Percentiles rank a stretch among this genome's conserved stretches.
Evolutionary conservation across 2,797 vertebrate species (phyloP).

Genomic region (Acipenser ruthenus): DNA sequence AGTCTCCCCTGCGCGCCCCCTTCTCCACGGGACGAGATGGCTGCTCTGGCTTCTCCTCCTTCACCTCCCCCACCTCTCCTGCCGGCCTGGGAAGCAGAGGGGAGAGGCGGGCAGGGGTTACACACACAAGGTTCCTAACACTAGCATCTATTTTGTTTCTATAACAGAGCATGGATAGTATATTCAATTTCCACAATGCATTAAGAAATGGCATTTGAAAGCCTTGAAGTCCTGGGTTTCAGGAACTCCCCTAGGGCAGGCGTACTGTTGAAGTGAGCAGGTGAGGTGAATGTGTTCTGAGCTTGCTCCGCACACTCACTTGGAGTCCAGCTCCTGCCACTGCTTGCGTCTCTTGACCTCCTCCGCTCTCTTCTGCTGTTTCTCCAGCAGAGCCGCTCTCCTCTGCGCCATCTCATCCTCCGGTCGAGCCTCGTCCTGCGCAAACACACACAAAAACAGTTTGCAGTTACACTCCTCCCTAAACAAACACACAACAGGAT

Average conservation of each 20-base stretch:
- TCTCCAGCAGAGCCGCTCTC: constrained; percentile 73
- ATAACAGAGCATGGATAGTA: too few relatives aligned
- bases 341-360: constrained; percentile 71
- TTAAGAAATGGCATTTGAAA: too few relatives aligned
- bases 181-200: too few relatives aligned
- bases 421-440: constrained; percentile 62
- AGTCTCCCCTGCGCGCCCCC: constrained; percentile 62
- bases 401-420: constrained; percentile 85
- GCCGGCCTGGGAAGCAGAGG: constrained; percentile 43
- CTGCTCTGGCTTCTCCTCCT: too few relatives aligned
- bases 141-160: too few relatives aligned
- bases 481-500: neutral
- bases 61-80: constrained; percentile 24
- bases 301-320: neutral
- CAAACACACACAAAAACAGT: constrained; percentile 4
- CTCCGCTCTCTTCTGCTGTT: constrained; percentile 78
- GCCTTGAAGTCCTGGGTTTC: too few relatives aligned
- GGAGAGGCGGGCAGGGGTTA: constrained; percentile 42
- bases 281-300: neutral
- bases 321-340: constrained; percentile 69
- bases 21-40: too few relatives aligned
- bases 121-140: constrained; percentile 24
- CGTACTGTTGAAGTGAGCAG: too few relatives aligned
- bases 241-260: too few relatives aligned
- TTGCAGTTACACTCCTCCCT: constrained; percentile 5